phyloP scores from a whole-genome alignment of 2,113 vertebrate species.

The Phalacrocorax brasilianus region DNA sequence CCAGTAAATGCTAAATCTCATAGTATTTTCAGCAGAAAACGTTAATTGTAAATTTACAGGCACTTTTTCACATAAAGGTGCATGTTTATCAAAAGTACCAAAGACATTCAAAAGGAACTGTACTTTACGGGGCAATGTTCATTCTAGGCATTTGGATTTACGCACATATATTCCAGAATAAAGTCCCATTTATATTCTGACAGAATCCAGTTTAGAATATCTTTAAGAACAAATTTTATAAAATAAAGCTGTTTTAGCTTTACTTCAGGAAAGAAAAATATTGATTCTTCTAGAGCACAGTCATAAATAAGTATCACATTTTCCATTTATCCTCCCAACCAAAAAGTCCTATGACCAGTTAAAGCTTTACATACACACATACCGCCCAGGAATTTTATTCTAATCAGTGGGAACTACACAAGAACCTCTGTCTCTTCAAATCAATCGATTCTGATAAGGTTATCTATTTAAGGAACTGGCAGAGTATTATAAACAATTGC shows the following conservation, averaged over 20 bases:
- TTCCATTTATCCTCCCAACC: background rate
- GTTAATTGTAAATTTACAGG: background rate
- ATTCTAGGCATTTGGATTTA: background rate
- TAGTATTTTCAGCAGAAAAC: background rate
- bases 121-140: background rate
- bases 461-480: background rate
- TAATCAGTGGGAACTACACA: background rate
- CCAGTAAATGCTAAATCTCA: background rate
- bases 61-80: background rate
- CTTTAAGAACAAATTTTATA: background rate
- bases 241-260: background rate
- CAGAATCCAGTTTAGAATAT: background rate
- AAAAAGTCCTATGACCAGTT: background rate
- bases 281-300: background rate
- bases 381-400: background rate
- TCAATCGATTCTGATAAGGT: background rate
- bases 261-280: background rate
- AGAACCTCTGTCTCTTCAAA: background rate
- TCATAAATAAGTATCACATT: background rate
- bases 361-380: background rate
- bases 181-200: background rate
- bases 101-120: background rate
- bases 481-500: background rate
- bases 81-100: background rate
- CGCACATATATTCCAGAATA: accelerated